phyloP scores from a whole-genome alignment of 2,797 vertebrate species.

The Leuciscus waleckii region DNA sequence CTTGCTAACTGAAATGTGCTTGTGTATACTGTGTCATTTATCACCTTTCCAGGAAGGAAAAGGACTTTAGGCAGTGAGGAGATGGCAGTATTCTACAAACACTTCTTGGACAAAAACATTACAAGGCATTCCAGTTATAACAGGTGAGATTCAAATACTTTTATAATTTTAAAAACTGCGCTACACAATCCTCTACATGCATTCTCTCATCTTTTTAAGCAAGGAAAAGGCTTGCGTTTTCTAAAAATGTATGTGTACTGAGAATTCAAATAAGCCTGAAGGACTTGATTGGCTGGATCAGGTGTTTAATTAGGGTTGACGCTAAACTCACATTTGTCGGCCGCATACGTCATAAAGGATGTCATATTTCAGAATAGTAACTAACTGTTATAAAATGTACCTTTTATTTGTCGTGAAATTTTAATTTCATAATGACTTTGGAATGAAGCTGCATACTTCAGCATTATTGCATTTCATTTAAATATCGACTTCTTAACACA shows the following conservation, averaged over 20 bases:
- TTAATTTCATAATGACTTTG: too few relatives aligned
- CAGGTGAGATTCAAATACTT: slow-evolving; percentile 78
- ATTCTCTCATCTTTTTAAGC: neutral
- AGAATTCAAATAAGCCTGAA: too few relatives aligned
- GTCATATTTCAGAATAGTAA: too few relatives aligned
- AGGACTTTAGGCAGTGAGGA: slow-evolving; percentile 84
- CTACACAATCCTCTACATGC: neutral
- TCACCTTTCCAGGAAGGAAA: slow-evolving; percentile 81
- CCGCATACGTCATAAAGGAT: too few relatives aligned
- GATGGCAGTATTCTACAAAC: slow-evolving; percentile 96
- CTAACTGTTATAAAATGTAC: too few relatives aligned
- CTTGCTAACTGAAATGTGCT: neutral
- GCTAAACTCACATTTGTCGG: too few relatives aligned
- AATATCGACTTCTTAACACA: neutral
- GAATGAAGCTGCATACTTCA: neutral
- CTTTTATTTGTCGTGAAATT: too few relatives aligned
- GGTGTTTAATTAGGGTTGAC: too few relatives aligned
- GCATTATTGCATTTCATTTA: neutral
- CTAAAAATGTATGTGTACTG: too few relatives aligned
- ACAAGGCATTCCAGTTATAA: slow-evolving; percentile 88
- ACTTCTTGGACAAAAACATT: slow-evolving; percentile 89
- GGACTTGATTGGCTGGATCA: too few relatives aligned
- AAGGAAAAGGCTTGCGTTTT: neutral
- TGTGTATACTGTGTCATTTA: neutral
- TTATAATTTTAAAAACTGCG: neutral